Base-by-base conservation (phyloP, 2,888 invertebrate species). In the Athalia cordata region DNA sequence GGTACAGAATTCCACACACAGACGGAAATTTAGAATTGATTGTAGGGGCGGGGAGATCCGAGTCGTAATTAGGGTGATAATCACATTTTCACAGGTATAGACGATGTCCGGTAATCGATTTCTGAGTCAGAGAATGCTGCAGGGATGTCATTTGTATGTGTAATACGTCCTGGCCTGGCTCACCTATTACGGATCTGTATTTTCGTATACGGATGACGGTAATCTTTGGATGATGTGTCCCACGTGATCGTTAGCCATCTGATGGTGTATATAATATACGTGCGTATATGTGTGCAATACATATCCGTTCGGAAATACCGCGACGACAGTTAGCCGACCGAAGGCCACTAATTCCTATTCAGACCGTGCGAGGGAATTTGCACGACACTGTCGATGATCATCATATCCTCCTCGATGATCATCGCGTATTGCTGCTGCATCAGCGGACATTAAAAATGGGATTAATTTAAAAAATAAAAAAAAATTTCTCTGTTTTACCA, bases 331-430 rank as follows among this genome's bases (percentile, higher is more conserved):
- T 75, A 75, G 8, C 11, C 15, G 62, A 11, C 50, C 62, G 75
- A 75, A 75, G 75, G 62, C 49, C 75, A 62, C 62, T 75, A 62
- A 75, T 75, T 75, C 64, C 29, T 75, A 75, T 75, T 75, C 75
- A 29, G 75, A 75, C 49, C 75, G 62, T 62, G 43, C 50, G 55
- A 49, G 9, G 62, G 52, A 61, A 64, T 7, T 45, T 45, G 13
- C 9, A 5, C 52, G 47, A 68, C 49, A n/a, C 47, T 66, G 11
- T 2, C 49, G 47, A 43, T 62, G 15, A 15, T n/a, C 13, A 66
- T 47, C 47, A 59, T 13, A 49, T 49, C 13, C 49, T n/a, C 65
- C 15, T 66, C 29, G 29, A 29, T 29, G 29, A 29, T 29, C 29
- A 2, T 29, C 29, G 29, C 29, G 29, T 2, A 2, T 29, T 29